Base-by-base conservation (phyloP, 2,113 vertebrate genomes). In the Nansenia antarctica region DNA sequence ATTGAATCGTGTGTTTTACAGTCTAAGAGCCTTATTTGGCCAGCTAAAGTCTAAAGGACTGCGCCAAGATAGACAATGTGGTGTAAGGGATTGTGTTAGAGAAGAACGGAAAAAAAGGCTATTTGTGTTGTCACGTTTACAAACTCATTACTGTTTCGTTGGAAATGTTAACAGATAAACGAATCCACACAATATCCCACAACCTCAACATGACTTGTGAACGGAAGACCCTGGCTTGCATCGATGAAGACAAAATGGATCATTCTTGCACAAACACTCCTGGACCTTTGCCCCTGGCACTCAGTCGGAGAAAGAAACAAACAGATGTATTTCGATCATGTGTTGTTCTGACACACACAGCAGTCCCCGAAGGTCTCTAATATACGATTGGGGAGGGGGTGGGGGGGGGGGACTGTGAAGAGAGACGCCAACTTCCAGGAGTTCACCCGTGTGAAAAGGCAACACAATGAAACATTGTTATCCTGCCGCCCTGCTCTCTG, bases 251-350 rank as follows among this genome's bases (percentile, higher is more conserved):
- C n/a, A 22, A 49, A 49, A 49, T 2, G 6, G 6, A 49, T 49
- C 45, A 6, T 8, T n/a, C n/a, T n/a, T n/a, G n/a, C n/a, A n/a
- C n/a, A n/a, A n/a, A n/a, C n/a, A n/a, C n/a, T 20, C 45, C 5
- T 47, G 9, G 1, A 32, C 6, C 37, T 76, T 81, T 78, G 67
- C 75, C 64, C 15, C 15, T 9, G 64, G 69, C 70, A 63, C 24
- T 29, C 9, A 9, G 26, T 22, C 6, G 24, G n/a, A 68, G 11
- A 70, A 71, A 18, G 7, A n/a, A n/a, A n/a, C 72, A 58, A 82
- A 65, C 80, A 83, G 83, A 82, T 87, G 81, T 77, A 77, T 45
- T 62, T 54, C 64, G 68, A 65, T 62, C 73, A 58, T 45, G 37
- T 31, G 14, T 62, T 73, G 72, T 67, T 77, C 65, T 65, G 45